Conservation (phyloP, 2,797 vertebrate genomes). For the Coendou prehensilis region DNA sequence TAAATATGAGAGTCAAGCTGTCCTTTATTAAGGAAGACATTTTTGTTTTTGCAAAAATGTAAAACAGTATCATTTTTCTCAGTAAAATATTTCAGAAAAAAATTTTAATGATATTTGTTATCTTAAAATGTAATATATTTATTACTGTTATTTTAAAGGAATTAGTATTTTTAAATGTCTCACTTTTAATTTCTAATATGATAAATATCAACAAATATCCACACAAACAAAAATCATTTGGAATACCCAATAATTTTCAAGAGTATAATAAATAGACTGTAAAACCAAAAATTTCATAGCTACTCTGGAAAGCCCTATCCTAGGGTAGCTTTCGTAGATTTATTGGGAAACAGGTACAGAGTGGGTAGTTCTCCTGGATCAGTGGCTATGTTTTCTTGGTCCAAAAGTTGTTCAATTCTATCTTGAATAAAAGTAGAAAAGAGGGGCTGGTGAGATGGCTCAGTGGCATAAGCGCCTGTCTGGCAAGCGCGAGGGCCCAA, state of each 20-base stretch:
- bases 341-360: background rate
- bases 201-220: background rate
- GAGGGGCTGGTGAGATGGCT: too few species aligned
- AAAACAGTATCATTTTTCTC: background rate
- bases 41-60: background rate
- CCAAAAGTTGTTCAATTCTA: slow-evolving; percentile 37
- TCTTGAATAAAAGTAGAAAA: background rate
- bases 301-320: background rate
- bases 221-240: background rate
- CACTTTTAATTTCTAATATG: background rate
- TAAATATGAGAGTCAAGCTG: background rate
- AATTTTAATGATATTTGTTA: slow-evolving; percentile 6
- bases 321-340: background rate
- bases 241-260: background rate
- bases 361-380: background rate
- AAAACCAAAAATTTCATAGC: background rate
- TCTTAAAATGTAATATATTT: background rate
- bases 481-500: too few species aligned
- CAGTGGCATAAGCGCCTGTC: too few species aligned
- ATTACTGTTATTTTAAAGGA: background rate
- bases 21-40: background rate
- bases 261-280: background rate
- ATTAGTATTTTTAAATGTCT: background rate
- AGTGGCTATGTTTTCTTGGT: background rate
- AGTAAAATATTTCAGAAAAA: slow-evolving; percentile 39